Evolutionary conservation across 2,797 vertebrate species (phyloP), one percentile per base, ranked within the genome.

Genomic region (Rhinophrynus dorsalis): DNA sequence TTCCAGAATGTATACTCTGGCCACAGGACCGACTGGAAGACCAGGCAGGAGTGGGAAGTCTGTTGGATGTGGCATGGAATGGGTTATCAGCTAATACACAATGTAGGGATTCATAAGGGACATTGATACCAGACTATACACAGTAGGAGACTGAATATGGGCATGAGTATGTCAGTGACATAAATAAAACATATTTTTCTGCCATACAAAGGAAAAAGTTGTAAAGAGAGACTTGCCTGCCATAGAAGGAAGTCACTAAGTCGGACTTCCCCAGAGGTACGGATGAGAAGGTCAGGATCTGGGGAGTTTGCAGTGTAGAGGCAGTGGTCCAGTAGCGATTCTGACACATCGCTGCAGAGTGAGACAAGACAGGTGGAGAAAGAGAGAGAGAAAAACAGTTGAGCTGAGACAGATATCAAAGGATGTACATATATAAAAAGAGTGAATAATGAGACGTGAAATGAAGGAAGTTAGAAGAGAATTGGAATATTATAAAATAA

Each of bases 1-100:
- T 98, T 99, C 97, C 97, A 99, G 82, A 99, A 99, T 0, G 95
- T 92, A 77, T 98, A 99, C 70, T 99, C 97, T 3, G 97, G 97
- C 97, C 97, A 99, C 80, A 99, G 81, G 58, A 98, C 82, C 0
- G 95, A 91, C 58, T 99, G 97, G 78, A 99, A 99, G 81, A 96
- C 96, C 65, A 99, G 79, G 81, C 97, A 99, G 2, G 97, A 94
- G 82, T 99, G 94, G 67, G 97, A 95, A 0, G 95, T 97, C 97
- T 99, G 85, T 21, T n/a, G 24, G 47, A 38, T 77, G 12, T 51
- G 17, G 67, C 57, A 57, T 2, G 17, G 35, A 50, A 51, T 20
- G n/a, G 38, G 8, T 8, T 68, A 65, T 11, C n/a, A 35, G 48
- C 23, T 11, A n/a, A n/a, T n/a, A n/a, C n/a, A n/a, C n/a, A n/a